Evolutionary conservation across 1,140 invertebrate species (phyloP).

Genomic region (Drosophila kurseongensis): DNA sequence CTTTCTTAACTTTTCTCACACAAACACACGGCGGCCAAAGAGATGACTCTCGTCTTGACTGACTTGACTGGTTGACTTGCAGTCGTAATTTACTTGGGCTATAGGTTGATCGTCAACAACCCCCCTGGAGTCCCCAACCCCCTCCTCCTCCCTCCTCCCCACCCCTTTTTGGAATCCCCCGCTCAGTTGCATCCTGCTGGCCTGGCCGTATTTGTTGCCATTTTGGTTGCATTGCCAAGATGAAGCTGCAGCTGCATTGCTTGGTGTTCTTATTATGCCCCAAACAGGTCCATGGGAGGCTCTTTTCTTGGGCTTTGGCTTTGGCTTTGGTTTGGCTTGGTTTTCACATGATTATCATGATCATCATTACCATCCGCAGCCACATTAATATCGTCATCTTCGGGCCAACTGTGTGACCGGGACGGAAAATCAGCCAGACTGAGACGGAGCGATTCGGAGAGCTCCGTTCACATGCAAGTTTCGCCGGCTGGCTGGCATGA

Average conservation of each 20-base stretch:
- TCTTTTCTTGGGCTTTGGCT: slow-evolving; percentile 13
- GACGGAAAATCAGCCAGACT: slow-evolving; percentile 22
- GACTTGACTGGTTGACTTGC: slow-evolving; percentile 81
- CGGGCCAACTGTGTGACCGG: slow-evolving; percentile 48
- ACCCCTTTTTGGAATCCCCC: neutral
- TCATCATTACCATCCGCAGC: slow-evolving; percentile 80
- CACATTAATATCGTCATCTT: slow-evolving; percentile 82
- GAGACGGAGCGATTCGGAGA: slow-evolving; percentile 4
- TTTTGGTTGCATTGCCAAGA: slow-evolving; percentile 66
- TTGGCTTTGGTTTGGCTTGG: slow-evolving; percentile 71
- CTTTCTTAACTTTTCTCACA: slow-evolving; percentile 72
- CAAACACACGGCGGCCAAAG: slow-evolving; percentile 7
- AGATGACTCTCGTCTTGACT: slow-evolving; percentile 71
- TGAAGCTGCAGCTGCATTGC: slow-evolving; percentile 67
- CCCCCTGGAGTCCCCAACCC: slow-evolving; percentile 4
- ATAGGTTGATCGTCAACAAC: slow-evolving; percentile 76
- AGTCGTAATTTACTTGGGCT: slow-evolving; percentile 81
- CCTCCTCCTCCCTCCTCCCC: no score
- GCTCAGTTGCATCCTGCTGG: slow-evolving; percentile 70
- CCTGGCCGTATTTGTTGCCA: slow-evolving; percentile 59
- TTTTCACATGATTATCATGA: slow-evolving; percentile 83
- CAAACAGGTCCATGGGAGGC: slow-evolving; percentile 73
- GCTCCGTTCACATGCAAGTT: slow-evolving; percentile 73
- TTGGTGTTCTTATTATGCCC: slow-evolving; percentile 78
- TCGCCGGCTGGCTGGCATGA: slow-evolving; percentile 77